These are phyloP conservation scores for Aporophyla lueneburgensis DNA, from an alignment of 2,888 invertebrate genomes.

Conservation along the genomic window DNA sequence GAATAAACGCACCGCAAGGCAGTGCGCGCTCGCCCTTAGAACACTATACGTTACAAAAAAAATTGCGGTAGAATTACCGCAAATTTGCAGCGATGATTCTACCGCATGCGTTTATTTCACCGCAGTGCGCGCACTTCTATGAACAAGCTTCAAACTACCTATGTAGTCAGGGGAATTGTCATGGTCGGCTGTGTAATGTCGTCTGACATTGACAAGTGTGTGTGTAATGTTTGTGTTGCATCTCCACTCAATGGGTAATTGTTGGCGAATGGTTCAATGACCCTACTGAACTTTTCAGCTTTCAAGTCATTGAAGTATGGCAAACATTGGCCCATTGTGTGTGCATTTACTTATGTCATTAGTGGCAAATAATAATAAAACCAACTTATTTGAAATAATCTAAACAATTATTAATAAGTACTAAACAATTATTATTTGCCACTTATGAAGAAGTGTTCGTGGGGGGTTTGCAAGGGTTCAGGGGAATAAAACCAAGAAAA, in stretches of 20 bases:
- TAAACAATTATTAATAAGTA: too few relatives aligned
- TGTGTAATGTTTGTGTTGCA: not conserved
- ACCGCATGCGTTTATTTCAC: too few relatives aligned
- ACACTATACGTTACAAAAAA: too few relatives aligned
- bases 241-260: not conserved
- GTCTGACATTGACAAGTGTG: not conserved
- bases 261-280: not conserved
- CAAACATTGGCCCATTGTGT: not conserved
- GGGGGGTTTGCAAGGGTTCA: not conserved
- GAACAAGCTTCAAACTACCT: too few relatives aligned
- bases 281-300: not conserved
- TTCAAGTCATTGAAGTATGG: not conserved
- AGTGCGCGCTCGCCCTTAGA: too few relatives aligned
- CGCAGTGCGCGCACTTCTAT: too few relatives aligned
- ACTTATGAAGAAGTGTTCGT: not conserved
- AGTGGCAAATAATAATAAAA: constrained; percentile 3
- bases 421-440: not conserved
- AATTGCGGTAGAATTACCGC: too few relatives aligned
- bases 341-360: not conserved
- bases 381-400: not conserved
- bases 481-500: constrained; percentile 65
- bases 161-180: too few relatives aligned
- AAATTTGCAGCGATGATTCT: too few relatives aligned
- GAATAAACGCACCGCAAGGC: too few relatives aligned
- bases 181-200: too few relatives aligned